A percentile compares a stretch with the other conserved stretches of the same genome.
Conservation (phyloP, 2,797 vertebrate species). For the Allobates femoralis region DNA sequence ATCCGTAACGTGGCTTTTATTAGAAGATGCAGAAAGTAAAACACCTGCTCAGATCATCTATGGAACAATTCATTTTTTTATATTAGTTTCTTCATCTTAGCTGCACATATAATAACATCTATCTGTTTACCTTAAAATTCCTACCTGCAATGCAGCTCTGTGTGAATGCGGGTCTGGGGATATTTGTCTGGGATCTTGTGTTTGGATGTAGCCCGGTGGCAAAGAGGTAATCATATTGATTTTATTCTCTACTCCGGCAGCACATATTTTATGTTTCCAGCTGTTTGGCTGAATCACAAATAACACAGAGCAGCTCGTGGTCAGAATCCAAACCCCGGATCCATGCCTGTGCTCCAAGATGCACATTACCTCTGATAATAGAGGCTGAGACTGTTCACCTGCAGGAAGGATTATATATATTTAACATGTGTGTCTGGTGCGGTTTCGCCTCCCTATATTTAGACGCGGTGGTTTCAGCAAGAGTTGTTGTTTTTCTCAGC, state of each 20-base stretch:
- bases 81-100: background rate
- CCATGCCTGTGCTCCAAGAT: background rate
- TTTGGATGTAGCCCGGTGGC: conserved; percentile 59
- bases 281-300: conserved; percentile 56
- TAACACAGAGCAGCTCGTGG: conserved; percentile 46
- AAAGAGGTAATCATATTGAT: conserved; percentile 63
- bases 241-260: conserved; percentile 46
- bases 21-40: too few species aligned
- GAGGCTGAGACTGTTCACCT: background rate
- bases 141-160: conserved; percentile 59
- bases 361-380: conserved; percentile 7
- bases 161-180: conserved; percentile 35
- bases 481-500: background rate
- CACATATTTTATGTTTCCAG: conserved; percentile 55
- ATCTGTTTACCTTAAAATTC: conserved; percentile 9
- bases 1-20: too few species aligned
- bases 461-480: background rate
- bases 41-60: too few species aligned
- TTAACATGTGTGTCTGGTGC: conserved; percentile 4
- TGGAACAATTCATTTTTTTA: too few species aligned
- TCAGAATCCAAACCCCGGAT: conserved; percentile 43
- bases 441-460: background rate
- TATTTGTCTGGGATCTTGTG: conserved; percentile 40
- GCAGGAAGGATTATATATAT: conserved; percentile 9
- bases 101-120: background rate